Evolutionary conservation across 2,888 invertebrate species (phyloP), one percentile per base, ranked within the genome.

Genomic region (Azorinus chamasolen): DNA sequence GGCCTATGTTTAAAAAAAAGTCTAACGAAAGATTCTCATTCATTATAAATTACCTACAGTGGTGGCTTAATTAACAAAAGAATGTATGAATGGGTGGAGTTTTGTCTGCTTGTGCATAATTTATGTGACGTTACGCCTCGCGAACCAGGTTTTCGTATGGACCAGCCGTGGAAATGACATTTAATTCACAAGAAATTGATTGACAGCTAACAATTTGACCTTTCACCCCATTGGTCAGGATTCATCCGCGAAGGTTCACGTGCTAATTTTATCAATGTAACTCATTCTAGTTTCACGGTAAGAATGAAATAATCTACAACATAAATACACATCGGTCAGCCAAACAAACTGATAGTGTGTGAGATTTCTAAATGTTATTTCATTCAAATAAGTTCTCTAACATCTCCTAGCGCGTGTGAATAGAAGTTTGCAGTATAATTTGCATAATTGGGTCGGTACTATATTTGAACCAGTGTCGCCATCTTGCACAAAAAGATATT

Each of bases 211-310:
- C 41, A 62, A 24, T 39, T 51, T 77, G 80, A 81, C 76, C 80
- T 70, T 62, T 70, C 73, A 71, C 70, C 62, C 70, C 83, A 85
- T 85, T 85, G 85, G 85, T 73, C 80, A 82, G 66, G 71, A 69
- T 70, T 69, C 64, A 64, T 75, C 77, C 74, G 73, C 78, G 70
- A 75, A 83, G 83, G 86, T 88, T 87, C 86, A 87, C 87, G 87
- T 87, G 86, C 83, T 82, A 87, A 86, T 81, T 74, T 79, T 86
- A 87, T 87, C 86, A 87, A 86, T 88, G 86, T 79, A 85, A 74
- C 74, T 55, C 32, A 37, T 46, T 48, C 55, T 48, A 18, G 5
- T 54, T 54, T 39, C 27, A 20, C 16, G 5, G 16, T n/a, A 18
- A n/a, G 14, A 39, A 12, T 14, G 37, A 54, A 18, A 37, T 20